phyloP scores from a whole-genome alignment of 2,888 invertebrate genomes.

The Pantelozetes paolii region DNA sequence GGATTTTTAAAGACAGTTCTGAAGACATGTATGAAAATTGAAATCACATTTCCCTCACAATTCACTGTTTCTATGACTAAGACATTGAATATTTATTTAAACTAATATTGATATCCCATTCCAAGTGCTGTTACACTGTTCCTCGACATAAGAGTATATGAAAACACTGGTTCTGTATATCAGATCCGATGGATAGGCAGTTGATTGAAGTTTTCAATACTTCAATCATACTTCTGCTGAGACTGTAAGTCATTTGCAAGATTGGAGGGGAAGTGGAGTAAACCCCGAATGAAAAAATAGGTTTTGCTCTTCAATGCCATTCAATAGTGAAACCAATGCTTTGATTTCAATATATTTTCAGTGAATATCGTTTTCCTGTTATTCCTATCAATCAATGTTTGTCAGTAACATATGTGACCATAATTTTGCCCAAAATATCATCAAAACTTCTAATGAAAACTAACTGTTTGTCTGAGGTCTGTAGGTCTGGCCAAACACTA shows the following conservation, averaged over 20 bases:
- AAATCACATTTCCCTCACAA: too few species aligned
- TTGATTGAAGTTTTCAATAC: slow-evolving; percentile 16
- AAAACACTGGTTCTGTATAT: neutral
- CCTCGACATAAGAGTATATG: neutral
- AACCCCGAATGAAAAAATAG: neutral
- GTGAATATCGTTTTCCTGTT: slow-evolving; percentile 32
- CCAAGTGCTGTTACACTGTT: too few species aligned
- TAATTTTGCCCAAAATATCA: slow-evolving; percentile 10
- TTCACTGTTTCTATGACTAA: neutral
- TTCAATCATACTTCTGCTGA: neutral
- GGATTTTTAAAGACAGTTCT: too few species aligned
- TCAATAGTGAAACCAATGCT: neutral
- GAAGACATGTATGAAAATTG: too few species aligned
- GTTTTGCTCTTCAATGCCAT: neutral
- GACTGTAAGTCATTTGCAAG: neutral
- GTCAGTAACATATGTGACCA: slow-evolving; percentile 24
- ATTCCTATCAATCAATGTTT: slow-evolving; percentile 30
- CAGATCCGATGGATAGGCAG: neutral
- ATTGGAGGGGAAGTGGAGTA: neutral
- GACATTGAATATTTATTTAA: neutral
- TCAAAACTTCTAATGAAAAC: slow-evolving; percentile 23
- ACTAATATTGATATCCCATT: too few species aligned
- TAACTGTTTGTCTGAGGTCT: neutral
- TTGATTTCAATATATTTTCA: slow-evolving; percentile 30
- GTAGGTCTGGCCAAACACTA: neutral